These are phyloP conservation scores for Lasaia peninsularis DNA, from an alignment of 1,140 invertebrate genomes.

Conservation along the genomic window DNA sequence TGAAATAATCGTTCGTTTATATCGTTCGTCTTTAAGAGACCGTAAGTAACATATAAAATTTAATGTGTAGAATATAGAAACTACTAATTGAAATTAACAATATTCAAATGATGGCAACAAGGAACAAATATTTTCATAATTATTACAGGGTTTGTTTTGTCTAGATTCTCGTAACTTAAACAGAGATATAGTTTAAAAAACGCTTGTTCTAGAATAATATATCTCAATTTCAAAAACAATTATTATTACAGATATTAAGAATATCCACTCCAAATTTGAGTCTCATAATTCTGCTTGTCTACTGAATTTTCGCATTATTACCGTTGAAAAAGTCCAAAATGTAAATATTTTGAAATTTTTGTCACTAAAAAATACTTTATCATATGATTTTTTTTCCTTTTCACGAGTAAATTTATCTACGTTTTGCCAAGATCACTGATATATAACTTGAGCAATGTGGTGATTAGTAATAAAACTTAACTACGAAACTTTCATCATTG, in stretches of 20 bases:
- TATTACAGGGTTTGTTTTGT: background rate
- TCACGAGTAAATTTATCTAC: background rate
- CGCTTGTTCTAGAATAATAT: background rate
- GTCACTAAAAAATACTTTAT: no score
- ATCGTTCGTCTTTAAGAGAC: background rate
- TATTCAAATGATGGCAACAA: background rate
- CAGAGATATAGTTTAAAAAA: background rate
- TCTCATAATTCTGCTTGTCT: no score
- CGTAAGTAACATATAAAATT: background rate
- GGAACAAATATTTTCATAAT: background rate
- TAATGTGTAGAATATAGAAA: background rate
- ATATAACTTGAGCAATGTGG: constrained; percentile 6
- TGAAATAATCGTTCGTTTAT: background rate
- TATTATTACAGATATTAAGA: no score
- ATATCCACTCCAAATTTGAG: no score
- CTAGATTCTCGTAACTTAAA: background rate
- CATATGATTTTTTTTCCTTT: no score
- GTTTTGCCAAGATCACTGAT: background rate
- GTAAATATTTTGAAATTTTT: no score
- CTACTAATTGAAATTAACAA: background rate
- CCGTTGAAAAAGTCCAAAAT: no score
- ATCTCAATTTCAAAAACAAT: no score
- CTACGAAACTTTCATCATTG: background rate
- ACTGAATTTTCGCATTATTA: no score
- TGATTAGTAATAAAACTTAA: background rate